A percentile compares a stretch with the other conserved stretches of the same genome.
These are phyloP conservation scores for Sclerodermus sp. DNA, from an alignment of 2,888 invertebrate species.

Conservation along the genomic window DNA sequence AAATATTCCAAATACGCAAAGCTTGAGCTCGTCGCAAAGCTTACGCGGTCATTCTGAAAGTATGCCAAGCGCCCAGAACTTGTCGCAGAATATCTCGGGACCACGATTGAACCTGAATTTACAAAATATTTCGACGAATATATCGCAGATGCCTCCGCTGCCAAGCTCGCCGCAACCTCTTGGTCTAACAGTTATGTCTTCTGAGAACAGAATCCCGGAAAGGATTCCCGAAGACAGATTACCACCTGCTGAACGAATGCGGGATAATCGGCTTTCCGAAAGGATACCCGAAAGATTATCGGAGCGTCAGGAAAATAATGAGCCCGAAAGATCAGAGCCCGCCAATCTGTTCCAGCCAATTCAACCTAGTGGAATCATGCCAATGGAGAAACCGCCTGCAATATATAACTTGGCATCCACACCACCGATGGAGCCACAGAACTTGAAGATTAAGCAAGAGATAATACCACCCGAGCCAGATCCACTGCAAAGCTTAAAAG, in stretches of 20 bases:
- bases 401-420: conserved; percentile 48
- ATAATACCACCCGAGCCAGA: conserved; percentile 65
- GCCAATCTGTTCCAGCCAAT: conserved; percentile 51
- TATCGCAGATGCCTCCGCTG: conserved; percentile 47
- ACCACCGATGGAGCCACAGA: conserved; percentile 66
- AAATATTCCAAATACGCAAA: conserved; percentile 28
- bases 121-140: conserved; percentile 47
- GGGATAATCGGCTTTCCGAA: conserved; percentile 28
- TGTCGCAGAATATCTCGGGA: conserved; percentile 33
- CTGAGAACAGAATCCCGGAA: conserved; percentile 38
- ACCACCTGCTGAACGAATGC: conserved; percentile 23
- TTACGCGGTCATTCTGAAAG: conserved; percentile 29
- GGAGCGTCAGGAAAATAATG: conserved; percentile 31
- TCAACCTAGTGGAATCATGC: conserved; percentile 41
- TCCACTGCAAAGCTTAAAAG: conserved; percentile 76
- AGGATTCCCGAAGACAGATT: conserved; percentile 38
- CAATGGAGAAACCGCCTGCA: conserved; percentile 36
- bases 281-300: conserved; percentile 23
- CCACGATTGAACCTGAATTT: conserved; percentile 52
- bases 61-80: conserved; percentile 26
- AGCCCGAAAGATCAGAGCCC: conserved; percentile 38
- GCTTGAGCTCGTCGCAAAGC: conserved; percentile 28
- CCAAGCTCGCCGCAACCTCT: conserved; percentile 49
- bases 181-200: conserved; percentile 47
- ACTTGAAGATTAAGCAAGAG: conserved; percentile 74